Evolutionary conservation across 2,113 vertebrate genomes (phyloP), one percentile per base, ranked within the genome.

Genomic region (Rafetus swinhoei): DNA sequence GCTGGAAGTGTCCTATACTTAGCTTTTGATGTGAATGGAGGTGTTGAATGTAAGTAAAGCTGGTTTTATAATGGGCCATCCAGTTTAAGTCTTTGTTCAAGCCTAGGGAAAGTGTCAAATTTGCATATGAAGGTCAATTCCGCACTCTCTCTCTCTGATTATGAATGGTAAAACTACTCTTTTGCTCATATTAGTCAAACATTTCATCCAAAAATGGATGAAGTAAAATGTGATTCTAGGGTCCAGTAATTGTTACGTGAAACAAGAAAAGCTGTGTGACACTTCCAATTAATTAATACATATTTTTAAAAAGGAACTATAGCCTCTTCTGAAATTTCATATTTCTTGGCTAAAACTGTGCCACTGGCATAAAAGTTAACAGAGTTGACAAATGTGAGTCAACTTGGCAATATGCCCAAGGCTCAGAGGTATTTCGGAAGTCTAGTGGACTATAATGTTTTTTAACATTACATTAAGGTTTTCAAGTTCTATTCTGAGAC

Each of bases 401-500:
- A 92, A 15, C 9, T 27, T 72, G n/a, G 54, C 1, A 19, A 45
- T 77, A 77, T 7, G 56, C 57, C 92, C 77, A 6, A 16, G 19
- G 39, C 72, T 45, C 22, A 11, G 22, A 5, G 72, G 39, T 57
- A 82, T 1, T 4, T 76, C 79, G 65, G 56, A 15, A 45, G 10
- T 50, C 27, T 55, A 86, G 82, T 80, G 13, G 6, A 27, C 86
- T 79, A 86, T 72, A 53, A 4, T 60, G 69, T 88, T 84, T 92
- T 89, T 85, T 35, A 55, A 65, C 22, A 7, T 56, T 84, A 72
- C 21, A 86, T 52, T 35, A 29, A 87, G 22, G 15, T 22, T 79
- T 95, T 92, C 4, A 9, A 52, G 88, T 86, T 90, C 91, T 95
- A 82, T 91, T 94, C 91, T 87, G 56, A 90, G 72, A 29, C 65